These are phyloP conservation scores for Platycnemis pennipes DNA, from an alignment of 2,888 invertebrate species.

Conservation along the genomic window DNA sequence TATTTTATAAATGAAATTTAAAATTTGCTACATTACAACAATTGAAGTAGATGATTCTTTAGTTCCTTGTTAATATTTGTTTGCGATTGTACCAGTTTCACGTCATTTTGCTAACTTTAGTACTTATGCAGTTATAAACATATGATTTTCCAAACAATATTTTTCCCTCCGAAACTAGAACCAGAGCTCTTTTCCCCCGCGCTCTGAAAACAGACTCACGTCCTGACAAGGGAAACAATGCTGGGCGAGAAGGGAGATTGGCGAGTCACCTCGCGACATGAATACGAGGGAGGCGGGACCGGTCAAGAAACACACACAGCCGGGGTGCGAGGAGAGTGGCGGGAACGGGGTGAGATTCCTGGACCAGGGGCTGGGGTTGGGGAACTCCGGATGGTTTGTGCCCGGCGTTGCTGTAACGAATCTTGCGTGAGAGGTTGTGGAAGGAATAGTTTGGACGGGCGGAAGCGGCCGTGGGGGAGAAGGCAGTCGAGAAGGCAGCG, in stretches of 20 bases:
- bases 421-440: constrained; percentile 44
- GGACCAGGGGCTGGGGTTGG: background rate
- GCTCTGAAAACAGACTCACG: background rate
- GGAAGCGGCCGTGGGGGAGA: background rate
- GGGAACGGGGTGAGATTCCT: background rate
- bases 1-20: too few relatives aligned
- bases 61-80: too few relatives aligned
- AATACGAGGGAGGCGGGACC: background rate
- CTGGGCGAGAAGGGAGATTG: background rate
- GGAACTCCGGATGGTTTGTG: background rate
- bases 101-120: too few relatives aligned
- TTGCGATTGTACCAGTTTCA: too few relatives aligned
- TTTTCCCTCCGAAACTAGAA: background rate
- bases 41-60: too few relatives aligned
- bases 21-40: too few relatives aligned
- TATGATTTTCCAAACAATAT: background rate
- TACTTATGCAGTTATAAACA: too few relatives aligned
- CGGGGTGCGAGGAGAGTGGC: background rate
- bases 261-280: background rate
- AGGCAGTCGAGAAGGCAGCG: background rate
- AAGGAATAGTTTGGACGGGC: background rate
- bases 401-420: constrained; percentile 41
- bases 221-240: background rate
- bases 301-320: background rate
- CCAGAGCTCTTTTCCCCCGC: background rate